Base-by-base conservation (phyloP, 2,797 vertebrate species). In the Microctenopoma lineatum region DNA sequence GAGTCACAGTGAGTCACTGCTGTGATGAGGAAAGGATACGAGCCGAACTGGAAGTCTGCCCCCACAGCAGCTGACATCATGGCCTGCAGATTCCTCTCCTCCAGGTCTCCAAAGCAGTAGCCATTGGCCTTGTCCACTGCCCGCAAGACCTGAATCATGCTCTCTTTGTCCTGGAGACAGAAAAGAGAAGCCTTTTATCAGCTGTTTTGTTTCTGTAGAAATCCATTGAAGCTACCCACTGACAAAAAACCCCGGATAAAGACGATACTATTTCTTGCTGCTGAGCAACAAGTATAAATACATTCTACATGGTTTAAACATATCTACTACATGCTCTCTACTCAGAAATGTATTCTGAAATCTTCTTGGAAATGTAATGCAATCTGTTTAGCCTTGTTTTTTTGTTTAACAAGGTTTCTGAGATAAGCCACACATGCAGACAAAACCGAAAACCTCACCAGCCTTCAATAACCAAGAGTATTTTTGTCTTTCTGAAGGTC, bases 91-190 rank as follows among this genome's bases (percentile, higher is more conserved):
- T 95, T 97, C 70, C 94, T 94, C 64, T 96, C 96, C 84, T 98
- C 96, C 71, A 90, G 78, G 69, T 97, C 94, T 38, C 96, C 97
- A 1, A 97, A 99, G 90, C 95, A 98, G 81, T 95, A 98, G 45
- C 98, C 97, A 0, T 95, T 99, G 89, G 97, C 98, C 88, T 98
- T 99, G 92, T 99, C 98, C 82, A 98, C 97, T 0, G 95, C 93
- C 81, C 93, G 94, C 58, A 99, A 83, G 81, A 98, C 96, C 72
- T 87, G 93, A 78, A 88, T 92, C 95, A 99, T 92, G 84, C 96
- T 98, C 70, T 96, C 93, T 84, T 96, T 98, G 83, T 99, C 98
- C 98, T 99, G 83, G 5, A 60, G 5, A 69, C 13, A 64, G 9
- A 63, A 69, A 74, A 46, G 16, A 71, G 50, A 70, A 70, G 21